phyloP scores from a whole-genome alignment of 2,888 invertebrate genomes.

The Onchidella celtica region DNA sequence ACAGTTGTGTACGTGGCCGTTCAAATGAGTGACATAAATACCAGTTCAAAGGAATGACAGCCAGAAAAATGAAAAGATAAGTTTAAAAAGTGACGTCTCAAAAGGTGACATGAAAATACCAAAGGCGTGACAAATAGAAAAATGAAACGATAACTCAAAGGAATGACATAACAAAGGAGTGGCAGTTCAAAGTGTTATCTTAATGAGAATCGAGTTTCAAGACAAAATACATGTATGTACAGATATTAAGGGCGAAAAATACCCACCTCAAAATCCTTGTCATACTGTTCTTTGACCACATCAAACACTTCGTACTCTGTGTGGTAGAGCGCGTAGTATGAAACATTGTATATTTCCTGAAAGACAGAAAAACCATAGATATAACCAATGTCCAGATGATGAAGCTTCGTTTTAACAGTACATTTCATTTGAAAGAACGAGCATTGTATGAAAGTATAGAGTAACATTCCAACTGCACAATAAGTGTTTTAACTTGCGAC shows the following conservation, averaged over 20 bases:
- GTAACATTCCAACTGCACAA: no score
- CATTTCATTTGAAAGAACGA: no score
- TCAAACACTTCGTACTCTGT: conserved; percentile 50
- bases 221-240: no score
- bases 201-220: no score
- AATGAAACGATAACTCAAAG: background rate
- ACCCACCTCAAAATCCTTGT: conserved; percentile 29
- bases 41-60: background rate
- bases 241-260: background rate
- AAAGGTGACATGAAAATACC: background rate
- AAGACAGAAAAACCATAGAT: background rate
- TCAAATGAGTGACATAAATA: background rate
- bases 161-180: no score
- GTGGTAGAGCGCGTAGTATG: conserved; percentile 46
- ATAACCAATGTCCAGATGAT: no score
- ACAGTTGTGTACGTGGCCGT: no score
- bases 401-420: no score
- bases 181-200: no score
- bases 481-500: no score
- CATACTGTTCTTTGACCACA: conserved; percentile 30
- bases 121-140: background rate
- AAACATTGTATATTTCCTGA: conserved; percentile 38
- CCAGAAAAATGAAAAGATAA: background rate
- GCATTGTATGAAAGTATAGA: no score
- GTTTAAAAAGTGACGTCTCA: background rate